phyloP scores from a whole-genome alignment of 2,797 vertebrate species.

The Strix occidentalis region DNA sequence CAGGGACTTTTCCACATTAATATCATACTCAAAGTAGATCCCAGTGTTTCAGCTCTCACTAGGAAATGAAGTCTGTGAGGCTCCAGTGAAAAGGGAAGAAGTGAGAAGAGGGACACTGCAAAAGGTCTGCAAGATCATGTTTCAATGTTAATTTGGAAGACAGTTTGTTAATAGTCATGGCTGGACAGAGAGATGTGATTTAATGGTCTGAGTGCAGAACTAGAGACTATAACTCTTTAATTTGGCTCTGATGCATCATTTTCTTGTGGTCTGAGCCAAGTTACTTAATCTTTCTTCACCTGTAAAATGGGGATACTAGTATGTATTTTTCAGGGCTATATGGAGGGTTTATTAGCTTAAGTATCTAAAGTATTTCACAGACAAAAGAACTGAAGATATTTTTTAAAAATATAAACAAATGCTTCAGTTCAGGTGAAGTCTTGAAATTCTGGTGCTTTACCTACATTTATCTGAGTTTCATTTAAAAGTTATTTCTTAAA shows the following conservation, averaged over 20 bases:
- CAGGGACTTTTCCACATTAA: conserved; percentile 1
- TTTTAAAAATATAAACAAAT: not conserved
- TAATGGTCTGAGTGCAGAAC: not conserved
- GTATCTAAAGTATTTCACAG: not conserved
- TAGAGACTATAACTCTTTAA: not conserved
- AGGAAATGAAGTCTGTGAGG: not conserved
- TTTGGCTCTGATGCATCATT: not conserved
- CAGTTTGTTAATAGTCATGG: not conserved
- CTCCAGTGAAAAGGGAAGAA: not conserved
- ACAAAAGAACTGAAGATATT: not conserved
- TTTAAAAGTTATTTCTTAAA: not conserved
- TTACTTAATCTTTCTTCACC: not conserved
- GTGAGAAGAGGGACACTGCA: fast-evolving
- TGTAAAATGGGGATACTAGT: not conserved
- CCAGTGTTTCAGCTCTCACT: not conserved
- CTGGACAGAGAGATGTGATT: not conserved
- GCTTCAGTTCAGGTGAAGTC: not conserved
- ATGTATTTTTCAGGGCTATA: not conserved
- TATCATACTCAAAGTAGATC: not conserved
- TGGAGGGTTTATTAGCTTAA: not conserved
- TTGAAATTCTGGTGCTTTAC: not conserved
- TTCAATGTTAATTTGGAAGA: not conserved
- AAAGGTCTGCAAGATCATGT: not conserved
- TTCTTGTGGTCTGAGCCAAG: not conserved
- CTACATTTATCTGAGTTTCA: not conserved